Evolutionary conservation across 2,888 invertebrate genomes (phyloP).

Genomic region (Conistra vaccinii): DNA sequence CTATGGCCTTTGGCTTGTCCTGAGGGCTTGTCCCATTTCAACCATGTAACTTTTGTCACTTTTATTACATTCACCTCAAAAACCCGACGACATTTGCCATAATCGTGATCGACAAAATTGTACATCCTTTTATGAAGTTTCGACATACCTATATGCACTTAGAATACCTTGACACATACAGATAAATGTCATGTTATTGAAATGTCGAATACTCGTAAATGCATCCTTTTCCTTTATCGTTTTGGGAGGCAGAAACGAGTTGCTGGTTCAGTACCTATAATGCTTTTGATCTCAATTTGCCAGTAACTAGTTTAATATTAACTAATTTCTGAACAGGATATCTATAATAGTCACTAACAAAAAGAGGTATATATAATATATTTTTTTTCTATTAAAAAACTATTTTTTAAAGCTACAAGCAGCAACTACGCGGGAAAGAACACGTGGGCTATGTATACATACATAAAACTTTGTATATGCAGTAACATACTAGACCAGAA

Average conservation of each 20-base stretch:
- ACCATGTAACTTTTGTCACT: background rate
- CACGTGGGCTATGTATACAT: background rate
- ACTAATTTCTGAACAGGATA: background rate
- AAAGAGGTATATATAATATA: background rate
- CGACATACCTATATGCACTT: background rate
- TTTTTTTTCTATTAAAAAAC: too few species aligned
- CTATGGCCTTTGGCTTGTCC: background rate
- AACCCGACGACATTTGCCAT: background rate
- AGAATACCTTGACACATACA: constrained; percentile 36
- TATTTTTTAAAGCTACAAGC: background rate
- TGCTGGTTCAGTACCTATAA: background rate
- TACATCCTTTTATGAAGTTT: constrained; percentile 16
- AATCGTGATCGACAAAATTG: constrained; percentile 17
- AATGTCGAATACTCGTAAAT: constrained; percentile 7
- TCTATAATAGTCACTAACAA: background rate
- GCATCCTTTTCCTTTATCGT: background rate
- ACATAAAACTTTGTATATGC: background rate
- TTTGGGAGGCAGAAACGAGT: background rate
- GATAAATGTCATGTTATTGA: constrained; percentile 35
- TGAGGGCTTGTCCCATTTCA: too few species aligned
- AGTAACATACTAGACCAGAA: background rate
- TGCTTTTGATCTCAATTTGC: background rate
- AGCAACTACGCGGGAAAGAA: background rate
- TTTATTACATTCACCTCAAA: background rate
- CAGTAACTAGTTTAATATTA: background rate